These are phyloP conservation scores for Heteronetta atricapilla DNA, from an alignment of 2,113 vertebrate genomes.

Conservation along the genomic window DNA sequence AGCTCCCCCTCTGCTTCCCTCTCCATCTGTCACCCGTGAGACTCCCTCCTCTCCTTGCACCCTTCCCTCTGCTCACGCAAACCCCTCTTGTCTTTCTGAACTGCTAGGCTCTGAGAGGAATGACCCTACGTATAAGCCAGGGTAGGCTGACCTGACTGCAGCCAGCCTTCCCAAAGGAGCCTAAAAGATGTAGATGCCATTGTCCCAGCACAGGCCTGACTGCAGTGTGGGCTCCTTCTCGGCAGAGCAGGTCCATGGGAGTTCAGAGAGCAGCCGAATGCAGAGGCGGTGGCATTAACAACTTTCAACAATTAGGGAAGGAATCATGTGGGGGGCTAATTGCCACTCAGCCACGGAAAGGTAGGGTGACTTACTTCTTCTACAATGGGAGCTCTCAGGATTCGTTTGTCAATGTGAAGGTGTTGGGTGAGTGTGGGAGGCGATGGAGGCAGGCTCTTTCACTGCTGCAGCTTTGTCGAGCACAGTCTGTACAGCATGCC, in stretches of 20 bases:
- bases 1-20: constrained; percentile 20
- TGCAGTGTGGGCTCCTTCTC: neutral
- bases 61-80: neutral
- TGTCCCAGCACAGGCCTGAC: neutral
- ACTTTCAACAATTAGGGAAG: neutral
- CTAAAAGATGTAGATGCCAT: neutral
- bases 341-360: neutral
- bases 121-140: accelerated
- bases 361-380: neutral
- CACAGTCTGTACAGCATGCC: neutral
- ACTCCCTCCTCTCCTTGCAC: neutral
- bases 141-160: neutral
- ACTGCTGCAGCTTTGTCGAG: neutral
- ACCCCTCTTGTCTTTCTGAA: neutral
- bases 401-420: neutral
- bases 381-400: constrained; percentile 19
- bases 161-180: neutral
- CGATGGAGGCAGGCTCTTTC: neutral
- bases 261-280: neutral
- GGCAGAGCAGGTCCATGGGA: accelerated
- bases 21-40: constrained; percentile 40
- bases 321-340: neutral
- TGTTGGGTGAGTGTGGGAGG: neutral
- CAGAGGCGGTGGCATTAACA: neutral
- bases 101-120: neutral